A percentile compares a stretch with the other conserved stretches of the same genome.
Evolutionary conservation across 2,888 invertebrate genomes (phyloP).

Genomic region (Drosophila imparisetae): DNA sequence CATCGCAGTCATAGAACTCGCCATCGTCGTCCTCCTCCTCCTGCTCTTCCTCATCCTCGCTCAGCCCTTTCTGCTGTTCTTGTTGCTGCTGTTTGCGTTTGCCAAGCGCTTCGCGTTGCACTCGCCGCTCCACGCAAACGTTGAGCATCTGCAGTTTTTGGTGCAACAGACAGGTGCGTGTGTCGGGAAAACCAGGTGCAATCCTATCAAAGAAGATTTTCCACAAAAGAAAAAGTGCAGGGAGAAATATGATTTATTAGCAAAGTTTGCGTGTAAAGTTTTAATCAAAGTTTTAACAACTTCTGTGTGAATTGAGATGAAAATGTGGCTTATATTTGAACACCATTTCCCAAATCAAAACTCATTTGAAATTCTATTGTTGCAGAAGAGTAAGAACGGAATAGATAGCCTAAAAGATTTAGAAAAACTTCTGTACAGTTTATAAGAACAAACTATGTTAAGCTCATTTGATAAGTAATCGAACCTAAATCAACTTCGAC

Average conservation of each 20-base stretch:
- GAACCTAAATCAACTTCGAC: not conserved
- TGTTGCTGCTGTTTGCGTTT: slow-evolving; percentile 81
- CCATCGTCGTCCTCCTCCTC: slow-evolving; percentile 84
- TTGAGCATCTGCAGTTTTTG: slow-evolving; percentile 97
- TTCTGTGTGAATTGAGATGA: not conserved
- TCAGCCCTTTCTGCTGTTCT: not conserved
- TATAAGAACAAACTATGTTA: not conserved
- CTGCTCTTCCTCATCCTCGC: slow-evolving; percentile 28
- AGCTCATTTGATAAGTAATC: not conserved
- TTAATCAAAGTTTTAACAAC: not conserved
- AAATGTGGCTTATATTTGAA: not conserved
- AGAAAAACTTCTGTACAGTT: not conserved
- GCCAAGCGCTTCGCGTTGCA: slow-evolving; percentile 57
- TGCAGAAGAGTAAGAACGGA: not conserved
- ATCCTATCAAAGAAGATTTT: slow-evolving; percentile 86
- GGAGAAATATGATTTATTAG: not conserved
- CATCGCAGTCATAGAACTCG: slow-evolving; percentile 93
- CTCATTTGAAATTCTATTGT: not conserved
- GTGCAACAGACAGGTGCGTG: slow-evolving; percentile 94
- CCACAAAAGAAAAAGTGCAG: not conserved
- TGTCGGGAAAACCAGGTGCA: slow-evolving; percentile 93
- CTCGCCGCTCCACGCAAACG: slow-evolving; percentile 89
- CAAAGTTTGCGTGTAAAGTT: not conserved
- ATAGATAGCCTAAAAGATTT: not conserved
- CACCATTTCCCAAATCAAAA: not conserved